Evolutionary conservation across 2,797 vertebrate genomes (phyloP).

Genomic region (Platyrinchus mystaceus): DNA sequence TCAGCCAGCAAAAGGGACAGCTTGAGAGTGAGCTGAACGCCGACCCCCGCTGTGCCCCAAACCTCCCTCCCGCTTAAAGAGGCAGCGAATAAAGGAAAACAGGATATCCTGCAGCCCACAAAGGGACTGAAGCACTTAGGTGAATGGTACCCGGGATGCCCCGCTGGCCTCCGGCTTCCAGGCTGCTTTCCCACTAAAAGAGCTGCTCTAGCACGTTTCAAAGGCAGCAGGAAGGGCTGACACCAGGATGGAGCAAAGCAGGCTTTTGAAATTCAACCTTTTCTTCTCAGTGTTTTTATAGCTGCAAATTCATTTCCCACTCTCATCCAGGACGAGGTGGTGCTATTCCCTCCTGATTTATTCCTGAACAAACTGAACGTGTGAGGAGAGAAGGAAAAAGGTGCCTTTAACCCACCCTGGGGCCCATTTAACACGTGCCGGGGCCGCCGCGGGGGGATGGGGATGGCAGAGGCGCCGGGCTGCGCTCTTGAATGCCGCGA

Average conservation of each 20-base stretch:
- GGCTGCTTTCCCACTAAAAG: background rate
- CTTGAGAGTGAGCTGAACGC: background rate
- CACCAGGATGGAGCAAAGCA: fast-evolving
- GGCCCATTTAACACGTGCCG: background rate
- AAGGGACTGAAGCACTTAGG: background rate
- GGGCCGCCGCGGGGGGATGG: background rate
- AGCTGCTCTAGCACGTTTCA: background rate
- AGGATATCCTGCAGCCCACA: background rate
- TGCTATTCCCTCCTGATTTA: background rate
- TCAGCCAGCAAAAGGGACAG: background rate
- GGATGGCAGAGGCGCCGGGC: background rate
- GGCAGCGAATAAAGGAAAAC: background rate
- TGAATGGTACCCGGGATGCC: background rate
- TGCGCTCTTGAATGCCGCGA: background rate
- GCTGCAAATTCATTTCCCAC: background rate
- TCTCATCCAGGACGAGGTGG: background rate
- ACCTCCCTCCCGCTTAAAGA: background rate
- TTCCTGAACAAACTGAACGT: background rate
- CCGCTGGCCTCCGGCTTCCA: background rate
- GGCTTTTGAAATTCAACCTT: conserved; percentile 10
- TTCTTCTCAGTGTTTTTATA: background rate
- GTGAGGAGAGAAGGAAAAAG: background rate
- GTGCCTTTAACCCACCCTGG: background rate
- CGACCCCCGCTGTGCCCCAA: background rate
- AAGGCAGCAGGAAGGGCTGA: background rate